A percentile compares a stretch with the other conserved stretches of the same genome.
These are phyloP conservation scores for Sphinx pinastri DNA, from an alignment of 2,888 invertebrate genomes.

Conservation along the genomic window DNA sequence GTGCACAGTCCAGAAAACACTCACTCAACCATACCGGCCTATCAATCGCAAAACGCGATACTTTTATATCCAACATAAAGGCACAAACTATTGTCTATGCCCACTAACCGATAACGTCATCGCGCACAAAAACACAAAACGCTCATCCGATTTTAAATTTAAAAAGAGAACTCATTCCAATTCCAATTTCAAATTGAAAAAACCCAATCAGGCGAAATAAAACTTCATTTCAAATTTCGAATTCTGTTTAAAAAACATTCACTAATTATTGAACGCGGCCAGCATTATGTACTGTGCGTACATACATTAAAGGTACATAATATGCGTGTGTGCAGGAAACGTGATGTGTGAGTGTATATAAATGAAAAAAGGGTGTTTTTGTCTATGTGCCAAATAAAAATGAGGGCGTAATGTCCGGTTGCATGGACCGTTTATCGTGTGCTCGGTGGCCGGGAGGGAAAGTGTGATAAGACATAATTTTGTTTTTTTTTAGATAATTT, in stretches of 20 bases:
- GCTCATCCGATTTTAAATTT: slow-evolving; percentile 27
- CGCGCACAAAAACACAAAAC: slow-evolving; percentile 23
- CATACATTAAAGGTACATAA: slow-evolving; percentile 44
- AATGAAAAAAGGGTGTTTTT: slow-evolving; percentile 80
- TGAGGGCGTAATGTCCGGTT: slow-evolving; percentile 81
- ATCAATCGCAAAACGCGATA: not conserved
- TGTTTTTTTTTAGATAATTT: slow-evolving; percentile 34
- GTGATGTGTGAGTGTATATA: slow-evolving; percentile 60
- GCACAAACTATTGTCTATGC: slow-evolving; percentile 11
- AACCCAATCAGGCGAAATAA: slow-evolving; percentile 68
- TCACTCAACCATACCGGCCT: not conserved
- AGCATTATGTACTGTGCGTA: slow-evolving; percentile 60
- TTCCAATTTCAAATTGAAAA: slow-evolving; percentile 64
- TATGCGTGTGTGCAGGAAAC: slow-evolving; percentile 42
- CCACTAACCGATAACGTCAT: slow-evolving; percentile 19
- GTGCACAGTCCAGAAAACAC: not conserved
- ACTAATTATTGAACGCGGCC: slow-evolving; percentile 75
- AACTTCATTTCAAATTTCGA: slow-evolving; percentile 78
- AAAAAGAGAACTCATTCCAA: slow-evolving; percentile 47
- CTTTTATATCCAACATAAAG: not conserved
- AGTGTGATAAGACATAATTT: slow-evolving; percentile 47
- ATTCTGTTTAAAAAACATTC: slow-evolving; percentile 78
- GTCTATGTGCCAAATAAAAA: slow-evolving; percentile 84
- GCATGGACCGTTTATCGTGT: slow-evolving; percentile 74
- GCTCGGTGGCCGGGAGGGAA: slow-evolving; percentile 41